Evolutionary conservation across 2,113 vertebrate genomes (phyloP).

Genomic region (Polypterus senegalus): DNA sequence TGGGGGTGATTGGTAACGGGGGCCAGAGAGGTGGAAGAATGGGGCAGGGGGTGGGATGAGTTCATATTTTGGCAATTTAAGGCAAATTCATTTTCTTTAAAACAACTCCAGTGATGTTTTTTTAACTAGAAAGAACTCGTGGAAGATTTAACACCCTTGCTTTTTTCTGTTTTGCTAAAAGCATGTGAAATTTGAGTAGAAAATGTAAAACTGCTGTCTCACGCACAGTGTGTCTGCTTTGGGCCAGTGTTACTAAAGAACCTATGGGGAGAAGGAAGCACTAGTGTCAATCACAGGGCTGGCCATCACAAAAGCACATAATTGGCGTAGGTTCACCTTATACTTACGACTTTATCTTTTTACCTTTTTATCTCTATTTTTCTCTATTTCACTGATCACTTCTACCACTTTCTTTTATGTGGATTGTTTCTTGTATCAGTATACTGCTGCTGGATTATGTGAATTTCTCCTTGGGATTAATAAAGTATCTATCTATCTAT

Average conservation of each 20-base stretch:
- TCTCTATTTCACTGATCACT: no score
- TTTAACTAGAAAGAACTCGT: neutral
- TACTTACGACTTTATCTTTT: no score
- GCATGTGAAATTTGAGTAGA: slow-evolving; percentile 52
- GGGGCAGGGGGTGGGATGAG: slow-evolving; percentile 38
- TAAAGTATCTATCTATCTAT: no score
- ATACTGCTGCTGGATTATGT: no score
- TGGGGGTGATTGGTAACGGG: no score
- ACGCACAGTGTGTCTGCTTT: slow-evolving; percentile 66
- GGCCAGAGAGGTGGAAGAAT: neutral
- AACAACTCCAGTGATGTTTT: no score
- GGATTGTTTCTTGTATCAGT: no score
- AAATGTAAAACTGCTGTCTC: slow-evolving; percentile 52
- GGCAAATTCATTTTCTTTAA: no score
- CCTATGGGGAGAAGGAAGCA: slow-evolving; percentile 70
- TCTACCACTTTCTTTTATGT: no score
- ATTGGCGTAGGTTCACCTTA: slow-evolving; percentile 79
- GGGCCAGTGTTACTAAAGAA: slow-evolving; percentile 60
- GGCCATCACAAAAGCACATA: slow-evolving; percentile 61
- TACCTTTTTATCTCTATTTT: no score
- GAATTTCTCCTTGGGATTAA: no score
- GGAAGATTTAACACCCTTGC: neutral
- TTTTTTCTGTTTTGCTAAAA: slow-evolving; percentile 14
- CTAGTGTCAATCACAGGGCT: slow-evolving; percentile 68
- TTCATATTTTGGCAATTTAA: slow-evolving; percentile 7